phyloP scores from a whole-genome alignment of 2,888 invertebrate genomes.

The Amphipoea oculea region DNA sequence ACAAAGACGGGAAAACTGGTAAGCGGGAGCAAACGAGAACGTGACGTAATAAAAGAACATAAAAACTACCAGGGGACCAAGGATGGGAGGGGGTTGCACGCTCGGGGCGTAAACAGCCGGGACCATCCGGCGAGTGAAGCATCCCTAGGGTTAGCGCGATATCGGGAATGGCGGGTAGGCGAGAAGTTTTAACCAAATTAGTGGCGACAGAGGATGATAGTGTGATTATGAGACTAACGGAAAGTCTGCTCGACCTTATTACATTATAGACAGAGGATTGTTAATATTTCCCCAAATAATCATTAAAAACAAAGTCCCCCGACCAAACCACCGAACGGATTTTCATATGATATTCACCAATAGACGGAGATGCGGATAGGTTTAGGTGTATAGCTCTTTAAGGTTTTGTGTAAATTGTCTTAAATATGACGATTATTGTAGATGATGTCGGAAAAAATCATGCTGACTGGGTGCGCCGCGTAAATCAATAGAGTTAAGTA shows the following conservation, averaged over 20 bases:
- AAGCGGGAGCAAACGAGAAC: constrained; percentile 70
- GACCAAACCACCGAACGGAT: background rate
- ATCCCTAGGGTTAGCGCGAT: constrained; percentile 50
- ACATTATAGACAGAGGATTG: background rate
- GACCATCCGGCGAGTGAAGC: constrained; percentile 65
- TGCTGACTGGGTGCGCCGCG: too few species aligned
- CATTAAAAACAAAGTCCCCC: background rate
- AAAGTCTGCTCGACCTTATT: background rate
- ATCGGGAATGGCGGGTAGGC: constrained; percentile 1
- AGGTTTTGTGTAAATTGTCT: too few species aligned
- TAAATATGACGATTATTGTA: too few species aligned
- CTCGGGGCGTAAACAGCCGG: constrained; percentile 70
- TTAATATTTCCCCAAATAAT: background rate
- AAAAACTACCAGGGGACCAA: constrained; percentile 68
- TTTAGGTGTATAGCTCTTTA: too few species aligned
- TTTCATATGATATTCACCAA: too few species aligned
- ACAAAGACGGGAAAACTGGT: constrained; percentile 70
- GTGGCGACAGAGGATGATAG: background rate
- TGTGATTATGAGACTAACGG: background rate
- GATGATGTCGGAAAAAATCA: too few species aligned
- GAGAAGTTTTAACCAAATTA: constrained; percentile 43
- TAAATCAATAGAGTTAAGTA: too few species aligned
- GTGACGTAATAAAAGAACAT: constrained; percentile 72
- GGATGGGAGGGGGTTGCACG: constrained; percentile 64
- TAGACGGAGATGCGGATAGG: too few species aligned